Evolutionary conservation across 1,140 invertebrate genomes (phyloP), one percentile per base, ranked within the genome.

Genomic region (Drosophila azteca): DNA sequence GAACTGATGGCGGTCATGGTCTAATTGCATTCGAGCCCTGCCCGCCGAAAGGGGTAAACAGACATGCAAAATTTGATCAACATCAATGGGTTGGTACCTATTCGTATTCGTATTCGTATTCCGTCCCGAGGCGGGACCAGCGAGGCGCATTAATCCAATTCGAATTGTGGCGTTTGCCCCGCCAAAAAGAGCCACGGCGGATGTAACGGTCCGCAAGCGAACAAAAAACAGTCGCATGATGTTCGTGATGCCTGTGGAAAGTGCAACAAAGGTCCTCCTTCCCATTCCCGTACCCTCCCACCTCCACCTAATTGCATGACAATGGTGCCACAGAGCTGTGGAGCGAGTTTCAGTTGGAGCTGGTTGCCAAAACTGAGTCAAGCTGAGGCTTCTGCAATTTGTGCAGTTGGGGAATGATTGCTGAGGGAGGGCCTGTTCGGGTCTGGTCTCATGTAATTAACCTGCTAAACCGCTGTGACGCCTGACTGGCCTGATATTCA

Each of bases 141-240:
- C 77, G 50, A 79, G 61, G 43, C 78, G 70, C 63, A 83, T 82
- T 82, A 88, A 87, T 87, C 82, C 83, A 88, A 87, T 82, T 85
- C 50, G 77, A 85, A 69, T 69, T 69, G 66, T 57, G 15, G 50
- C 31, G 54, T 35, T 58, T 11, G 11, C 41, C 45, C 24, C 43
- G 43, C 66, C 35, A 51, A 58, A 24, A 43, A 68, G 35, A 68
- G 64, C 57, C 26, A 29, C 45, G 29, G 70, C 89, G 89, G 89
- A 90, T 90, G 89, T 90, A 90, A 90, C 89, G 89, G 82, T 85
- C 74, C 54, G 51, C 66, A 71, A 31, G 35, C 76, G 71, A 79
- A 89, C 89, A 80, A 90, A 80, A 90, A 90, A 90, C 74, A 88
- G 84, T 89, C 68, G 84, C 83, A 79, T 75, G 66, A 50, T 39